Evolutionary conservation across 2,888 invertebrate genomes (phyloP), one percentile per base, ranked within the genome.

Genomic region (Scrobipalpa atriplicella): DNA sequence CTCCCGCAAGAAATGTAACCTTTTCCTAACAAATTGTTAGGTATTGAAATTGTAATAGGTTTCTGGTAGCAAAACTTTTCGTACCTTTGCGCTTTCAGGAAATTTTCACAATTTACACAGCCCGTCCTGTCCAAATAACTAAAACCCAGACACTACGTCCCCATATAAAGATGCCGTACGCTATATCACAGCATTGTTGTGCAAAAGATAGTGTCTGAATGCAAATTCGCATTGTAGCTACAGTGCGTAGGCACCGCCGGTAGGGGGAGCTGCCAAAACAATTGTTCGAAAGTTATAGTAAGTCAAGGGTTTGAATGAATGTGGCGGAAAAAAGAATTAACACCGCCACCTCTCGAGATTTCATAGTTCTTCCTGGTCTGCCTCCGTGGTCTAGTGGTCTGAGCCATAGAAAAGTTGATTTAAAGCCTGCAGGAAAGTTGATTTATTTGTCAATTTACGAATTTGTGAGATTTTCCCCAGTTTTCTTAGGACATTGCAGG

Each of bases 211-310:
- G 77, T 76, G 76, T 84, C 81, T 84, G 81, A 78, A 87, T 86
- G 84, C 81, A 86, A 86, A 86, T 85, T 85, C 80, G 73, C 70
- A 74, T 75, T 79, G 82, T 79, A n/a, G n/a, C n/a, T n/a, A 85
- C 85, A 85, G 85, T 85, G 79, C 79, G 78, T 80, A 77, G 76
- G 80, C 77, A 78, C 80, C 78, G 81, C 78, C 70, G 72, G 69
- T 67, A 21, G 78, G 79, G 79, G 78, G 81, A 80, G 75, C 80
- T 78, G 52, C 71, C 73, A 73, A 77, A 82, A 84, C 87, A 83
- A 85, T 85, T 83, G 82, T 79, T 75, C 77, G 70, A 16, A 58
- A 76, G 84, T 83, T 84, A 81, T 84, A 85, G 84, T 82, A 81
- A 77, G 81, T 83, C 52, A 29, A 29, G 2, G 5, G 5, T 5